Conservation (phyloP, 2,113 vertebrate genomes). For the Gymnarchus niloticus region DNA sequence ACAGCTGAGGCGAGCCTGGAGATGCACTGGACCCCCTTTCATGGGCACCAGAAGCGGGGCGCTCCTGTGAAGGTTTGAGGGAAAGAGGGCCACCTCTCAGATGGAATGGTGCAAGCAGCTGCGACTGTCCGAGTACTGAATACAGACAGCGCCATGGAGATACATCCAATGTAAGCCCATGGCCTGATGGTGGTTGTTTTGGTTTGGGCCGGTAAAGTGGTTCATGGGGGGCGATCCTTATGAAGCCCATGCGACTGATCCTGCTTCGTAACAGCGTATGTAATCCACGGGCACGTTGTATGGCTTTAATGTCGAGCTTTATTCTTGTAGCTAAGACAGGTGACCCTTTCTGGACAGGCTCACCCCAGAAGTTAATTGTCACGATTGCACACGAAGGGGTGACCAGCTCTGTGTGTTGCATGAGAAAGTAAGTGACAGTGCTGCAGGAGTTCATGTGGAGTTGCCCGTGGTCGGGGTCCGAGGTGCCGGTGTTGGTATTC, state of each 20-base stretch:
- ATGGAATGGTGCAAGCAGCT: slow-evolving; percentile 82
- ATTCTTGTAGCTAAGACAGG: background rate
- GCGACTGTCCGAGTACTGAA: slow-evolving; percentile 67
- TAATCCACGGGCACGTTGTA: background rate
- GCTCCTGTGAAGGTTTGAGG: slow-evolving; percentile 40
- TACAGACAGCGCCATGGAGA: slow-evolving; percentile 73
- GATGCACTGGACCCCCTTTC: slow-evolving; percentile 42
- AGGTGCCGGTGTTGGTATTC: background rate
- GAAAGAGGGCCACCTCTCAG: slow-evolving; percentile 42
- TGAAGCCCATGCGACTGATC: too few relatives aligned
- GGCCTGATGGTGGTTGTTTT: background rate
- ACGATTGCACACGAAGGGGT: background rate
- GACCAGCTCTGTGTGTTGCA: too few relatives aligned
- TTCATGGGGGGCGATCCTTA: too few relatives aligned
- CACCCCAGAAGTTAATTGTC: background rate
- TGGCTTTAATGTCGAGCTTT: too few relatives aligned
- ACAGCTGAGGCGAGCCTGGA: slow-evolving; percentile 36
- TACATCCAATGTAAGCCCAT: slow-evolving; percentile 75
- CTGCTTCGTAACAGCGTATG: background rate
- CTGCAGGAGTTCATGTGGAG: background rate
- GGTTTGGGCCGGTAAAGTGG: background rate
- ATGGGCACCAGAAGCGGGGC: slow-evolving; percentile 38
- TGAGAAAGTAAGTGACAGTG: too few relatives aligned
- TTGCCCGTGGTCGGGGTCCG: background rate
- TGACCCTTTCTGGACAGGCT: background rate